Conservation (phyloP, 2,888 invertebrate genomes). For the Spodoptera picta region DNA sequence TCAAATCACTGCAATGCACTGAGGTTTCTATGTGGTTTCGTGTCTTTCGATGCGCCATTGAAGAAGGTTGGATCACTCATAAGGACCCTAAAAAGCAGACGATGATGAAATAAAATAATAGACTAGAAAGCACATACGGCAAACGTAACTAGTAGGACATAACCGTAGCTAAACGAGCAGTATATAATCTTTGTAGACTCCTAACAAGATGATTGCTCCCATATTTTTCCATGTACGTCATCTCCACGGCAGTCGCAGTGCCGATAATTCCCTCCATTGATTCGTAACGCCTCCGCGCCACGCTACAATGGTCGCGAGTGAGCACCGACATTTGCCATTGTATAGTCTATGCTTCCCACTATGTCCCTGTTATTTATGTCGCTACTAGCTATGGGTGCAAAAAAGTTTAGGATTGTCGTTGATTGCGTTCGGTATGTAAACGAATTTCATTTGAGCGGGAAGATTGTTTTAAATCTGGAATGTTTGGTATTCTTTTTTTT, state of each 20-base stretch:
- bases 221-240: slow-evolving; percentile 42
- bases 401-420: slow-evolving; percentile 56
- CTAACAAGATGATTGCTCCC: slow-evolving; percentile 40
- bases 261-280: slow-evolving; percentile 89
- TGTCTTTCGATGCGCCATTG: no score
- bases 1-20: no score
- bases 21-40: no score
- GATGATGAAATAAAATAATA: no score
- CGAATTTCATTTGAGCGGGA: slow-evolving; percentile 44
- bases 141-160: no score
- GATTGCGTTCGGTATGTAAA: slow-evolving; percentile 53
- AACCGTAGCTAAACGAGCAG: no score
- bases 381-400: slow-evolving; percentile 56
- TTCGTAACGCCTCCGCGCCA: slow-evolving; percentile 89
- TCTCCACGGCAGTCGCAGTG: slow-evolving; percentile 71
- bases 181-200: slow-evolving; percentile 1
- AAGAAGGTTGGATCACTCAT: no score
- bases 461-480: slow-evolving; percentile 53
- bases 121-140: no score
- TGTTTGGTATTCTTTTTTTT: slow-evolving; percentile 17
- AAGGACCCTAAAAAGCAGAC: no score
- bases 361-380: slow-evolving; percentile 82
- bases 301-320: slow-evolving; percentile 88
- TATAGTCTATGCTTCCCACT: slow-evolving; percentile 83
- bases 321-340: slow-evolving; percentile 87